Evolutionary conservation across 1,140 invertebrate genomes (phyloP), one percentile per base, ranked within the genome.

Genomic region (Pseudomyrmex gracilis): DNA sequence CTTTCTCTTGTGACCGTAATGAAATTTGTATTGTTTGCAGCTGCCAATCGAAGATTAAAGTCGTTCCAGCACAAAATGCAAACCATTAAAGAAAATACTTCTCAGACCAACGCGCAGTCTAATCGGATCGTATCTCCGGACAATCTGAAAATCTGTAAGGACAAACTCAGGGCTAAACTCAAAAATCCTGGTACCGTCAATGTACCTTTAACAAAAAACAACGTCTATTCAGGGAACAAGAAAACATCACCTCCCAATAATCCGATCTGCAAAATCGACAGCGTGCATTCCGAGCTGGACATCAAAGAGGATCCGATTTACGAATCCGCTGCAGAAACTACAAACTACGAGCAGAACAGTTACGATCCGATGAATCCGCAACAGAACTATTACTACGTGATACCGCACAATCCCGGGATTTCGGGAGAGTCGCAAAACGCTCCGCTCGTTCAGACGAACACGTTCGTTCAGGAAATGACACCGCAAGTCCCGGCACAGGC

Each of bases 271-370:
- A 91, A 91, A 51, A 51, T 91, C 1, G 90, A 89, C 0, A 93
- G 92, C 60, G 91, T 94, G 22, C 93, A 94, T 73, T 93, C 93
- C 0, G 93, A 93, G 57, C 53, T 94, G 49, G 92, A 94, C 60
- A 94, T 94, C 8, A 93, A 93, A 22, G 93, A 94, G 47, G 90
- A 85, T 8, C 89, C 90, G 10, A 83, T 90, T 17, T 90, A 90
- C 2, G 92, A 92, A 51, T 74, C 61, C 2, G 8, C 70, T 34
- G 9, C 74, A 22, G 45, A 0, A 57, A 2, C 13, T 34, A 34
- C 34, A 5, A n/a, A 78, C 0, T 78, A 78, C 7, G 47, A 1
- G 13, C 57, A 63, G 12, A 53, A 66, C 9, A 89, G 53, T 34
- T 85, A 80, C 45, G 89, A 49, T 49, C 67, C 84, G 15, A 8